These are phyloP conservation scores for Pachymerium ferrugineum DNA, from an alignment of 2,888 invertebrate genomes.

Conservation along the genomic window DNA sequence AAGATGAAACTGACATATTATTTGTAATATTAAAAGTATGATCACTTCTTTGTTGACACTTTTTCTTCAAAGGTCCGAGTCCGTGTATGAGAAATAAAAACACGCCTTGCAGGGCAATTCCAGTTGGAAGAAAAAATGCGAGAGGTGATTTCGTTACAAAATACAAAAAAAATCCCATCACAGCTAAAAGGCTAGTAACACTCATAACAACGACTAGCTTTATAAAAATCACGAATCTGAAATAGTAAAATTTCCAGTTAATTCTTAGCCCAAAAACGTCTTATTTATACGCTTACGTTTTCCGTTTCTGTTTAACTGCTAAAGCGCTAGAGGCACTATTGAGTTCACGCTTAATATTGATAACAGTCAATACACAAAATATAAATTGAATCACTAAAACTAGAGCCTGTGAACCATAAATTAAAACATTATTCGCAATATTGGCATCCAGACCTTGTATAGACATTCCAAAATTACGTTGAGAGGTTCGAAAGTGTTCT, in stretches of 20 bases:
- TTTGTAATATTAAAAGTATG: too few species aligned
- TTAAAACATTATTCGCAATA: neutral
- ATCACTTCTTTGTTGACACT: neutral
- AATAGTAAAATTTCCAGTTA: neutral
- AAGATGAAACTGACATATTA: too few species aligned
- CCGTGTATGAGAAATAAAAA: neutral
- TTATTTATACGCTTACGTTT: too few species aligned
- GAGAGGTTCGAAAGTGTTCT: neutral
- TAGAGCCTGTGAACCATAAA: neutral
- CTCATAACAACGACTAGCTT: neutral
- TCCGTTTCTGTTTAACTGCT: too few species aligned
- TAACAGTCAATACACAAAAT: neutral
- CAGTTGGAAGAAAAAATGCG: neutral
- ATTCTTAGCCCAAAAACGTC: too few species aligned
- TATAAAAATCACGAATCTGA: neutral
- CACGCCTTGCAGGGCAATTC: neutral
- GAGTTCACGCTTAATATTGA: neutral
- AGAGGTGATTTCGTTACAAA: neutral
- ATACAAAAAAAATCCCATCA: neutral
- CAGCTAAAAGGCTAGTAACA: neutral
- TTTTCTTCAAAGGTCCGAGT: neutral
- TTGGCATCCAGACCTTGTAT: neutral
- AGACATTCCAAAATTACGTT: neutral
- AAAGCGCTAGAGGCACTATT: too few species aligned
- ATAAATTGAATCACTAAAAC: neutral